Evolutionary conservation across 2,888 invertebrate genomes (phyloP).

Genomic region (Apodemia mormo): DNA sequence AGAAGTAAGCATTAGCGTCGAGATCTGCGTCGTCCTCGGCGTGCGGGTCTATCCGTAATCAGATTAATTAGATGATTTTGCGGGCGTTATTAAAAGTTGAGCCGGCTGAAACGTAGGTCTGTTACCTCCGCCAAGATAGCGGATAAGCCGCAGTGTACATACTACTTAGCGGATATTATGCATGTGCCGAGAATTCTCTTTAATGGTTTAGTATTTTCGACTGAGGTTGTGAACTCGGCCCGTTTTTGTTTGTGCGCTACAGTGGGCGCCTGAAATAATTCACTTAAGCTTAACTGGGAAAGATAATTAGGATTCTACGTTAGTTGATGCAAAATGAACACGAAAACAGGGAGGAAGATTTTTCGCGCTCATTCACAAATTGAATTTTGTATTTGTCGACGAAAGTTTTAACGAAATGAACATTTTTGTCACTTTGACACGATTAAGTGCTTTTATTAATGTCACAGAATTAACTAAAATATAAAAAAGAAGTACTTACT

Average conservation of each 20-base stretch:
- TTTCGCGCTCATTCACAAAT: conserved; percentile 79
- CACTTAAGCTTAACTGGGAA: conserved; percentile 81
- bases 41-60: conserved; percentile 69
- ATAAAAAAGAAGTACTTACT: conserved; percentile 28
- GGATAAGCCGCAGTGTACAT: conserved; percentile 53
- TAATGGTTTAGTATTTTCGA: conserved; percentile 81
- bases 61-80: conserved; percentile 80
- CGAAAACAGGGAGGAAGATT: conserved; percentile 76
- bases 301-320: conserved; percentile 82
- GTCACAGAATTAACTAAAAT: conserved; percentile 50
- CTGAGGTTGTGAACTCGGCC: conserved; percentile 77
- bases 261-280: conserved; percentile 79
- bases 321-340: conserved; percentile 79
- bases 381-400: conserved; percentile 78
- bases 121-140: conserved; percentile 74
- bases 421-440: conserved; percentile 56
- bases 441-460: conserved; percentile 60
- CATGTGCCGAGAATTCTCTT: conserved; percentile 73
- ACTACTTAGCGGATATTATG: conserved; percentile 77
- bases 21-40: conserved; percentile 58
- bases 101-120: conserved; percentile 68
- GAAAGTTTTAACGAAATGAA: conserved; percentile 76
- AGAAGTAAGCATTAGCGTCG: conserved; percentile 69
- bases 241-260: conserved; percentile 77
- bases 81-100: conserved; percentile 79